Conservation (phyloP, 2,113 vertebrate species). For the Syngnathus typhle region DNA sequence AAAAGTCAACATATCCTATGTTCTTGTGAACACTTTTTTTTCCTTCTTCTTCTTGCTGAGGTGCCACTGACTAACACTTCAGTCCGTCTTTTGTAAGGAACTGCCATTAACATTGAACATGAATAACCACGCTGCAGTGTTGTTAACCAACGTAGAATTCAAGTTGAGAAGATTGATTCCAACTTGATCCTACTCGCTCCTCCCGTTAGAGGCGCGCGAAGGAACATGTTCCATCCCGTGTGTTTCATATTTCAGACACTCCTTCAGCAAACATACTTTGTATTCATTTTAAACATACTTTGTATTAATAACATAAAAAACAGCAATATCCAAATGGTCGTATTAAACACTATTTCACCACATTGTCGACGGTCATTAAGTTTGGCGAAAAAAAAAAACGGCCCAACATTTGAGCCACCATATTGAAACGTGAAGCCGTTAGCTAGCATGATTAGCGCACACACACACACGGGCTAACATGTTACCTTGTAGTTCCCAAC, state of each 20-base stretch:
- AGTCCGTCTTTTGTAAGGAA: not conserved
- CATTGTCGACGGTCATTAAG: not conserved
- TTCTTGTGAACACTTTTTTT: too few species aligned
- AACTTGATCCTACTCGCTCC: too few species aligned
- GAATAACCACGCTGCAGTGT: not conserved
- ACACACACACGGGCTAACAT: not conserved
- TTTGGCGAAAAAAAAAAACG: not conserved
- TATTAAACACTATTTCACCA: not conserved
- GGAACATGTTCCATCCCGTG: not conserved
- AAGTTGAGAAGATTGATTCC: not conserved
- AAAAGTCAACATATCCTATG: not conserved
- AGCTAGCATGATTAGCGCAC: constrained; percentile 8
- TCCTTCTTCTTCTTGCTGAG: too few species aligned
- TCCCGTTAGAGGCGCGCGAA: not conserved
- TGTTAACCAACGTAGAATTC: not conserved
- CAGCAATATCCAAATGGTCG: not conserved
- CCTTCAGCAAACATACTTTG: not conserved
- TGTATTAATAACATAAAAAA: not conserved
- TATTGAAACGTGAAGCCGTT: not conserved
- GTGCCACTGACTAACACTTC: not conserved
- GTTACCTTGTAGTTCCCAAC: not conserved
- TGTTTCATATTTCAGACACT: not conserved
- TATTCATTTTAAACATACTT: not conserved
- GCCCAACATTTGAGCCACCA: not conserved
- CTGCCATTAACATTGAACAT: too few species aligned